Base-by-base conservation (phyloP, 2,113 vertebrate genomes). In the Xyrauchen texanus region DNA sequence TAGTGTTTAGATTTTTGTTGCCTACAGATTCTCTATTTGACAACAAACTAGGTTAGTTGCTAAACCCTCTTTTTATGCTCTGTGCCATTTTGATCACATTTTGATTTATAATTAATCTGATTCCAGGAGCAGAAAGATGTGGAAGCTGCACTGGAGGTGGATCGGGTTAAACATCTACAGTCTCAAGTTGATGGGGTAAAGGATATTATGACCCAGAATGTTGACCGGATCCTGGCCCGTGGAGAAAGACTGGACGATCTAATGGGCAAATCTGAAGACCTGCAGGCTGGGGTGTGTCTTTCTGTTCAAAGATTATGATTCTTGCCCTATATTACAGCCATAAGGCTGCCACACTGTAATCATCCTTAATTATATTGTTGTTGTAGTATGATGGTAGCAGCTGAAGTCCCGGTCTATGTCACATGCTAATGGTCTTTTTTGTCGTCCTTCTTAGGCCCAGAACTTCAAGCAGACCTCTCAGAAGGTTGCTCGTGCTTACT, bases 391-490 rank as follows among this genome's bases (percentile, higher is more conserved):
- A 34, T 34, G 21, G 21, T 34, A 34, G 21, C 21, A 34, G 21
- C 3, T 34, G 3, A 1, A 34, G 21, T 34, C 21, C 21, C 21
- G 3, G 21, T 34, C 21, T 34, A 34, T 34, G 1, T 34, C 21
- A 34, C 21, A 34, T 10, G 6, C 6, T 51, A 21, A 52, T n/a
- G 0, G 16, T 52, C 45, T n/a, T 64, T 44, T 13, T 7, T 49
- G 13, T 78, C 12, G 11, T 5, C 13, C 71, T 45, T 45, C 51
- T 45, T 55, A 98, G 97, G 96, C 96, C 0, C 95, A 99, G 84
- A 93, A 96, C 91, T 97, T 98, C 91, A 96, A 95, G 90, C 96
- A 96, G 0, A 97, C 96, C 0, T 95, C 96, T 0, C 94, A 95
- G 88, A 97, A 97, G 86, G 91, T 99, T 86, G 94, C 95, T 0